A percentile compares a stretch with the other conserved stretches of the same genome.
Evolutionary conservation across 2,797 vertebrate genomes (phyloP).

Genomic region (Tangara arthus): DNA sequence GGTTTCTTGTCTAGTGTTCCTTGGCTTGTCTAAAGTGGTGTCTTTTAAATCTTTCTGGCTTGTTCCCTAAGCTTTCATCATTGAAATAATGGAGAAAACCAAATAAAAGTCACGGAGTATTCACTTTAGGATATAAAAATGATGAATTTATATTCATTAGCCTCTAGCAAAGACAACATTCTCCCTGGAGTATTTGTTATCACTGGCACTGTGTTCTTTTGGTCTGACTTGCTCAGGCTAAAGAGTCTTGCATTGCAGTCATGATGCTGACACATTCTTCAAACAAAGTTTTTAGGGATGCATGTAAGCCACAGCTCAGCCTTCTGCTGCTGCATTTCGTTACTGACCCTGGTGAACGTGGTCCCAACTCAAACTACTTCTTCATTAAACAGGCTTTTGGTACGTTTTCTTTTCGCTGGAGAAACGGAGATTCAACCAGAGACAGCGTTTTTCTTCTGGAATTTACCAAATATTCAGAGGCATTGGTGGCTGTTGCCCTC

Average conservation of each 20-base stretch:
- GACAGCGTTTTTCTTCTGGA: neutral
- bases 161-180: neutral
- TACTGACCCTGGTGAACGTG: neutral
- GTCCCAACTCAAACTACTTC: neutral
- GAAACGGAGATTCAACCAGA: neutral
- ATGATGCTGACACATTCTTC: neutral
- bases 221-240: neutral
- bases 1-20: neutral
- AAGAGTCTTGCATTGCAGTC: neutral
- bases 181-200: neutral
- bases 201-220: neutral
- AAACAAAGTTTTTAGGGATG: neutral
- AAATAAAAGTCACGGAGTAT: neutral
- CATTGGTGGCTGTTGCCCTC: neutral
- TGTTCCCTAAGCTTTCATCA: neutral
- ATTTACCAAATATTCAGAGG: neutral
- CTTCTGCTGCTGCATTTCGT: neutral
- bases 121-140: constrained; percentile 13
- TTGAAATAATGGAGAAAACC: neutral
- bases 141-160: neutral
- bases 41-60: neutral
- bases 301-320: neutral
- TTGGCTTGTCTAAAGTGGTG: neutral
- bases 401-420: neutral
- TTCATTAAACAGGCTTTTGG: neutral